Evolutionary conservation across 2,888 invertebrate genomes (phyloP), one percentile per base, ranked within the genome.

Genomic region (Ectobius pallidus): DNA sequence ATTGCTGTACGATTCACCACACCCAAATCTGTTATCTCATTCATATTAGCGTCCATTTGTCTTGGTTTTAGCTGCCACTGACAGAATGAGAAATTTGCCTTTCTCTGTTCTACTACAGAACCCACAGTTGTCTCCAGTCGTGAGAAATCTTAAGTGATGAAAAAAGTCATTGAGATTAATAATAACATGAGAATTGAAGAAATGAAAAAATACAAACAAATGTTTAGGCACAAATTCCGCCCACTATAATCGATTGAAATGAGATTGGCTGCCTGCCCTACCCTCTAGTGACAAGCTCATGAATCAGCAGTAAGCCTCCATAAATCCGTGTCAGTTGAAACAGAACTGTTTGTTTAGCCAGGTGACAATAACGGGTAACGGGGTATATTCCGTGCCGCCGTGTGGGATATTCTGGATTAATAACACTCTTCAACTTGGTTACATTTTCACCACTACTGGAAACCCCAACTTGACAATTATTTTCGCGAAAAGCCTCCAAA

Each of bases 41-140:
- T 32, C 42, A 34, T 70, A 69, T 69, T 52, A 65, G 32, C n/a
- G 44, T 22, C 7, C 46, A 65, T 65, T 65, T 65, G 65, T 65
- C 65, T 44, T 44, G 65, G 30, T 25, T 44, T 65, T 22, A 32
- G 1, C 14, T 42, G 46, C 46, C 22, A 18, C 65, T 65, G 65
- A 65, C 65, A 65, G 65, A 25, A 27, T 65, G 65, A 65, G 65
- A 65, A 65, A 46, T 65, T n/a, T 65, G 65, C 32, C 25, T 46
- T 58, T 16, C 30, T 25, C 14, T n/a, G n/a, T 30, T 3, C 22
- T 16, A 25, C n/a, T 30, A n/a, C n/a, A 58, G n/a, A n/a, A 30
- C n/a, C 30, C 14, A 9, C 58, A 14, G 30, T 58, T 58, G 58
- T 58, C 32, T 58, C 16, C 58, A 4, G 58, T 16, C n/a, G n/a